A percentile compares a stretch with the other conserved stretches of the same genome.
Evolutionary conservation across 1,140 invertebrate genomes (phyloP).

Genomic region (Drosophila fuyamai): DNA sequence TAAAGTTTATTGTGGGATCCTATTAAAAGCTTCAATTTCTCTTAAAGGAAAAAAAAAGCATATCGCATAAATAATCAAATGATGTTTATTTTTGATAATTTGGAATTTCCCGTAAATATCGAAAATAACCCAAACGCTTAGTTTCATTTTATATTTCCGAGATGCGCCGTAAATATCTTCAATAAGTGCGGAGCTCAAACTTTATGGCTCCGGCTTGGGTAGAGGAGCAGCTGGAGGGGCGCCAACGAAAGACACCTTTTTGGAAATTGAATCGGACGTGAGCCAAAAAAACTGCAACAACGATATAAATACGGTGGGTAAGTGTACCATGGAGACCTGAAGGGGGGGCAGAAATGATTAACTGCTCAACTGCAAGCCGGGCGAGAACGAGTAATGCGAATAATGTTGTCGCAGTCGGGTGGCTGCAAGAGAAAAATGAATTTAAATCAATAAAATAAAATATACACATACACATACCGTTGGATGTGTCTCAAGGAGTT

Average conservation of each 20-base stretch:
- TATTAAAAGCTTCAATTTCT: too few species aligned
- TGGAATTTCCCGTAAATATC: neutral
- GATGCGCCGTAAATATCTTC: conserved; percentile 32
- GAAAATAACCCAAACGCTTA: neutral
- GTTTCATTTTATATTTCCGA: conserved; percentile 14
- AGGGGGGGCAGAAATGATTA: conserved; percentile 57
- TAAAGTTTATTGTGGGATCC: too few species aligned
- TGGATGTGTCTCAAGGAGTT: conserved; percentile 41
- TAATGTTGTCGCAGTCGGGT: conserved; percentile 55
- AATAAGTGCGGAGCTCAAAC: conserved; percentile 35
- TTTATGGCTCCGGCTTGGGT: conserved; percentile 42
- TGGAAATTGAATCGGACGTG: conserved; percentile 57
- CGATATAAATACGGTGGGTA: conserved; percentile 23
- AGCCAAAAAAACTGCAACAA: conserved; percentile 51
- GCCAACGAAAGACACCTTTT: conserved; percentile 50
- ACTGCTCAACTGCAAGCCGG: conserved; percentile 50
- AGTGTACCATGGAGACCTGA: neutral
- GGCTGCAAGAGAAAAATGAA: conserved; percentile 57
- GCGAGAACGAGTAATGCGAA: conserved; percentile 32
- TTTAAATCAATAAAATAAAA: conserved; percentile 73
- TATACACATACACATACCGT: conserved; percentile 29
- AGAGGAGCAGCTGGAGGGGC: conserved; percentile 30
- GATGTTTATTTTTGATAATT: neutral
- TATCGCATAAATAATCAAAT: neutral
- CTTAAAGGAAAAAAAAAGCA: neutral